Evolutionary conservation across 2,113 vertebrate genomes (phyloP).

Genomic region (Tapirus terrestris): DNA sequence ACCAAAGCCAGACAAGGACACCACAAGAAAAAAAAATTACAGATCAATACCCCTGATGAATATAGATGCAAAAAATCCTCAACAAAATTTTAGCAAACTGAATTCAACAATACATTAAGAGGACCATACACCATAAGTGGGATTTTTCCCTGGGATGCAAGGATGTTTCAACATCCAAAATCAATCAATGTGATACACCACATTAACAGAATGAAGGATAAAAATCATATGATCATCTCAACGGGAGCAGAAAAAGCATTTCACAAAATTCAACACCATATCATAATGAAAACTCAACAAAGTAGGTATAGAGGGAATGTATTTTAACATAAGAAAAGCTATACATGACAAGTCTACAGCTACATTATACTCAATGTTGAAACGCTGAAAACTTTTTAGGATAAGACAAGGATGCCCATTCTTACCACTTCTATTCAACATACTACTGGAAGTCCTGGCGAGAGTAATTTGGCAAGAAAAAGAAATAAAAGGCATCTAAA

Average conservation of each 20-base stretch:
- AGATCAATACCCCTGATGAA: background rate
- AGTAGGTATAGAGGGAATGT: background rate
- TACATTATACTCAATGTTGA: background rate
- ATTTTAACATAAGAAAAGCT: background rate
- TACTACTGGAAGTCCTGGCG: background rate
- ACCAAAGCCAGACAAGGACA: background rate
- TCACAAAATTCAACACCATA: background rate
- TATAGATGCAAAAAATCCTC: background rate
- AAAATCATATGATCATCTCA: background rate
- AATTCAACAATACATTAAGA: background rate
- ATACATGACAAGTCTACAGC: background rate
- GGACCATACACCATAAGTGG: background rate
- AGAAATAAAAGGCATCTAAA: background rate
- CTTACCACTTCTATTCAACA: background rate
- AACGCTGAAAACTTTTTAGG: background rate
- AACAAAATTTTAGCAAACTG: background rate
- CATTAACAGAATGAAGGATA: background rate
- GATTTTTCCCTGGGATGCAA: background rate
- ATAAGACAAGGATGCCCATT: background rate
- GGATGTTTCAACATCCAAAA: background rate
- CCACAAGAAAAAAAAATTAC: background rate
- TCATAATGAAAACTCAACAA: background rate
- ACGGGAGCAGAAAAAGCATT: too few relatives aligned
- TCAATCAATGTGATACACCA: background rate
- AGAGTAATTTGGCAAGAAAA: background rate